A percentile compares a stretch with the other conserved stretches of the same genome.
Conservation (phyloP, 1,140 invertebrate species). For the Hestina assimilis region DNA sequence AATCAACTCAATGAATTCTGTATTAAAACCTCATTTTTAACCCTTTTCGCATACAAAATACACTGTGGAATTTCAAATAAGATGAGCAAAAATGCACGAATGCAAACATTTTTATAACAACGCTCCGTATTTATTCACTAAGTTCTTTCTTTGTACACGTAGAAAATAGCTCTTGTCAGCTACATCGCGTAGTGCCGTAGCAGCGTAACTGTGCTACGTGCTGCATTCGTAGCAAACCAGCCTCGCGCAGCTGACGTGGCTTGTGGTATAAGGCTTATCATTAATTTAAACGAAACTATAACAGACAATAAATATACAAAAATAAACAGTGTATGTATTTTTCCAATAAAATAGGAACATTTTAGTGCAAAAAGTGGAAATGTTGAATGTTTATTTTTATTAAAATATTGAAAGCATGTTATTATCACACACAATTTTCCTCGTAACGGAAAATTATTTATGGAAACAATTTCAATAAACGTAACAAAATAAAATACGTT, state of each 20-base stretch:
- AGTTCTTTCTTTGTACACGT: constrained; percentile 4
- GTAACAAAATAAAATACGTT: constrained; percentile 3
- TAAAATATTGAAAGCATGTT: background rate
- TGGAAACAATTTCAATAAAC: constrained; percentile 2
- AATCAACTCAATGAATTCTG: no score
- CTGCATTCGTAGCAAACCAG: constrained; percentile 12
- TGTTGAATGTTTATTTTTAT: no score
- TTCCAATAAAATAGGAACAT: no score
- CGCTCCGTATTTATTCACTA: background rate
- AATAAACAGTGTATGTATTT: no score
- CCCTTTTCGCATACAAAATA: background rate
- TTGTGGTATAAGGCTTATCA: background rate
- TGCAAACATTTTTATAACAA: background rate
- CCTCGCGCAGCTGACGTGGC: constrained; percentile 4
- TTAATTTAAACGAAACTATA: background rate
- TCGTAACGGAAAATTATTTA: constrained; percentile 1
- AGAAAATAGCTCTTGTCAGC: constrained; percentile 14
- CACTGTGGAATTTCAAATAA: no score
- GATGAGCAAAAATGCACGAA: background rate
- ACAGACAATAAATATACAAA: background rate
- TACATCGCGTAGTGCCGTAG: constrained; percentile 13
- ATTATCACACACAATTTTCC: background rate
- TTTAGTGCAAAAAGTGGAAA: no score
- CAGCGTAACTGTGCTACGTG: constrained; percentile 7
- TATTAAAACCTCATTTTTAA: no score